Evolutionary conservation across 2,113 vertebrate genomes (phyloP).

Genomic region (Climacteris rufus): DNA sequence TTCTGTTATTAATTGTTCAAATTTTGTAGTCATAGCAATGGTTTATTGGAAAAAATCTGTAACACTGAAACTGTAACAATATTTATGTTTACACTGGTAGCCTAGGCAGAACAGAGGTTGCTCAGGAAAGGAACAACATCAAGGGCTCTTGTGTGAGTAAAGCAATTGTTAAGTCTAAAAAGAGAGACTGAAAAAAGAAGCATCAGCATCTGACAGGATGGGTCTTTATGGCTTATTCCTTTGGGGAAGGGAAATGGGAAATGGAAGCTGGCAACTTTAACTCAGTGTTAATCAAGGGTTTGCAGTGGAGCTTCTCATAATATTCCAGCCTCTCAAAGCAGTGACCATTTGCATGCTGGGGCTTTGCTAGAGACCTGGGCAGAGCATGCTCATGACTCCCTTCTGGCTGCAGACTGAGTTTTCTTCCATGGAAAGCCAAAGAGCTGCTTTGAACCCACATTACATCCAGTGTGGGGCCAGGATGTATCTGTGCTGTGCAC

Average conservation of each 20-base stretch:
- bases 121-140: not conserved
- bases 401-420: not conserved
- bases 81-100: not conserved
- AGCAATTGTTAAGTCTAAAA: not conserved
- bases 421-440: not conserved
- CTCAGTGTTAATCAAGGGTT: not conserved
- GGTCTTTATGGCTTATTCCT: not conserved
- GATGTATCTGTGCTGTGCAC: not conserved
- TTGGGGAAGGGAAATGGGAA: not conserved
- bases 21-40: not conserved
- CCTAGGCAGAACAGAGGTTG: not conserved
- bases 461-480: not conserved
- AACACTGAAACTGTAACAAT: not conserved
- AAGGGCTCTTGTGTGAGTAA: not conserved
- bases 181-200: not conserved
- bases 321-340: not conserved
- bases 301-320: not conserved
- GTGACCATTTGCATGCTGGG: fast-evolving
- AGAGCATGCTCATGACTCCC: not conserved
- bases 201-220: not conserved
- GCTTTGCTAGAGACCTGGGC: not conserved
- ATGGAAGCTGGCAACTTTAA: not conserved
- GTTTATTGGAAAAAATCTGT: not conserved
- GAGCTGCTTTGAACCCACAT: not conserved
- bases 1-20: not conserved